phyloP scores from a whole-genome alignment of 2,888 invertebrate genomes.

The Xestia c-nigrum region DNA sequence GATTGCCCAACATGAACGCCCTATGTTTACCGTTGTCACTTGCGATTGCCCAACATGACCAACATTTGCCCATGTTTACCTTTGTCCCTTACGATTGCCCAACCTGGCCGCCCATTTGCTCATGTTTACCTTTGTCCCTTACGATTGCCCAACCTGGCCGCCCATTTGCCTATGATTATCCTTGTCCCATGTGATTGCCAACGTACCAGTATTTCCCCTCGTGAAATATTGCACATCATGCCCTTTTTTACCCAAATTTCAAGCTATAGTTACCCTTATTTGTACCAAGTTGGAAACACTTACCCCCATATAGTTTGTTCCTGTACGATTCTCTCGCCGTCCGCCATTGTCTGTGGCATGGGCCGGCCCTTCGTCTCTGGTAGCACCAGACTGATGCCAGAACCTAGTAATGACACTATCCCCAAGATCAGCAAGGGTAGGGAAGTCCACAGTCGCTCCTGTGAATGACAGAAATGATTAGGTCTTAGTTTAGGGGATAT shows the following conservation, averaged over 20 bases:
- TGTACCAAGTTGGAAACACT: background rate
- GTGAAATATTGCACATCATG: background rate
- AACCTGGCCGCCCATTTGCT: no score
- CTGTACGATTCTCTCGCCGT: slow-evolving; percentile 81
- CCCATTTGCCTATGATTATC: no score
- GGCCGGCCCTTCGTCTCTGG: slow-evolving; percentile 83
- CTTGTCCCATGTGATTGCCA: background rate
- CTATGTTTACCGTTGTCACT: no score
- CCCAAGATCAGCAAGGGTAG: slow-evolving; percentile 82
- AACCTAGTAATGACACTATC: slow-evolving; percentile 73
- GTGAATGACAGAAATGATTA: slow-evolving; percentile 1
- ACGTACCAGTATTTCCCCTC: background rate
- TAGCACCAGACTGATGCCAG: slow-evolving; percentile 74
- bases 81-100: no score
- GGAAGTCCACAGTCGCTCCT: slow-evolving; percentile 82
- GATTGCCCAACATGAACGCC: no score
- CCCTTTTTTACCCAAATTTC: background rate
- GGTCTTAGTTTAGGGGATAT: background rate
- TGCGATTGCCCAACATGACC: no score
- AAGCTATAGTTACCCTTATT: background rate
- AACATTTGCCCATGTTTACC: no score
- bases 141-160: background rate
- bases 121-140: background rate
- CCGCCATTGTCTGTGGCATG: slow-evolving; percentile 85
- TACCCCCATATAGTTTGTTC: slow-evolving; percentile 64